Conservation (phyloP, 2,113 vertebrate genomes). For the Anas platyrhynchos region DNA sequence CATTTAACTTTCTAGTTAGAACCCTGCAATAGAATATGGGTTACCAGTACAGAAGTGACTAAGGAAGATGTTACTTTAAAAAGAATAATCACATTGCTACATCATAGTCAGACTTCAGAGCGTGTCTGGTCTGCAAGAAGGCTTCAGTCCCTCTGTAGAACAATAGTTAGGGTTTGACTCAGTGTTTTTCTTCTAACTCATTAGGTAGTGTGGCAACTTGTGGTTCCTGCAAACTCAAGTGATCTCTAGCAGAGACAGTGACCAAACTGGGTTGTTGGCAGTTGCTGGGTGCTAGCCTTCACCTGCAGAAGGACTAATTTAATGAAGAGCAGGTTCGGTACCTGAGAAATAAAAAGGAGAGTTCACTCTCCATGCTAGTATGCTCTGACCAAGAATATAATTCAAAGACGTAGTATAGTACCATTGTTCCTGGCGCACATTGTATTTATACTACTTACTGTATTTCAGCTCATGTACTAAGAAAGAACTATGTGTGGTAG, state of each 20-base stretch:
- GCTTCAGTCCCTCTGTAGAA: not conserved
- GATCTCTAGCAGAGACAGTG: not conserved
- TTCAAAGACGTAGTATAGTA: not conserved
- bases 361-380: not conserved
- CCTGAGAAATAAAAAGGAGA: not conserved
- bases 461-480: not conserved
- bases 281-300: not conserved
- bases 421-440: rapidly evolving
- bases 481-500: not conserved
- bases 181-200: not conserved
- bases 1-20: not conserved
- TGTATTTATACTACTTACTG: not conserved
- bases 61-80: not conserved
- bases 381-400: not conserved
- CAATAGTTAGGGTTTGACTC: not conserved
- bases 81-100: not conserved
- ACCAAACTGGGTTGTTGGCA: not conserved
- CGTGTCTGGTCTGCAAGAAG: not conserved
- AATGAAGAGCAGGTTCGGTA: not conserved
- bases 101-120: not conserved
- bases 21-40: not conserved
- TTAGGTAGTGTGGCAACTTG: not conserved
- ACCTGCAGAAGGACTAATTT: not conserved
- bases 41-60: not conserved
- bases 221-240: not conserved